Evolutionary conservation across 2,888 invertebrate species (phyloP), one percentile per base, ranked within the genome.

Genomic region (Catocala sponsa): DNA sequence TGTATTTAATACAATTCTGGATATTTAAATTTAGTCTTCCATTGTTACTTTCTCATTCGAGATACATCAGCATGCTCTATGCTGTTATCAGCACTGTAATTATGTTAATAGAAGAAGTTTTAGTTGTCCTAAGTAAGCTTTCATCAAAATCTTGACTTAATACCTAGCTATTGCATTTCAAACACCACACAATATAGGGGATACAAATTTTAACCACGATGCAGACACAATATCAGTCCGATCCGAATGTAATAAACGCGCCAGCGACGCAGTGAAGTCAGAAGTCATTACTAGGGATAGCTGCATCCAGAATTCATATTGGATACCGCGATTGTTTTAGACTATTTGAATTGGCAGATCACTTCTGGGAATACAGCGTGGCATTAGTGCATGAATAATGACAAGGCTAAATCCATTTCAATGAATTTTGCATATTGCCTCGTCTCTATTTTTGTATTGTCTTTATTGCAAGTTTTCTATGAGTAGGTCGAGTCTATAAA

Each of bases 201-300:
- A 47, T 47, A 10, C 6, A 33, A 55, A 12, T 55, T 15, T 32
- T 7, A 13, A 9, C 11, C 6, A 35, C 9, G 50, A 11, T 9
- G 50, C 43, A 11, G 5, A 32, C 35, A 49, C 35, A 59, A 65
- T 52, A 63, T 52, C 43, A 55, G 25, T 12, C 15, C n/a, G 49
- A 63, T 53, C 46, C 49, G 49, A 71, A 63, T 58, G 55, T 52
- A 60, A 75, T 66, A 60, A 64, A 54, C 53, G 52, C 9, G 44
- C 54, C 51, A 51, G 35, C 43, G 63, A 49, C 46, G 46, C 55
- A 49, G 49, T 60, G 53, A 55, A 68, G 49, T 53, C 68, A 59
- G 59, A 72, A 68, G 61, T 72, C 67, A 75, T 78, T 75, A 72
- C 70, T 52, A 64, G 52, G 51, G 60, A 72, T 67, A 64, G 59